Evolutionary conservation across 2,888 invertebrate genomes (phyloP), one percentile per base, ranked within the genome.

Genomic region (Microplitis deprimator): DNA sequence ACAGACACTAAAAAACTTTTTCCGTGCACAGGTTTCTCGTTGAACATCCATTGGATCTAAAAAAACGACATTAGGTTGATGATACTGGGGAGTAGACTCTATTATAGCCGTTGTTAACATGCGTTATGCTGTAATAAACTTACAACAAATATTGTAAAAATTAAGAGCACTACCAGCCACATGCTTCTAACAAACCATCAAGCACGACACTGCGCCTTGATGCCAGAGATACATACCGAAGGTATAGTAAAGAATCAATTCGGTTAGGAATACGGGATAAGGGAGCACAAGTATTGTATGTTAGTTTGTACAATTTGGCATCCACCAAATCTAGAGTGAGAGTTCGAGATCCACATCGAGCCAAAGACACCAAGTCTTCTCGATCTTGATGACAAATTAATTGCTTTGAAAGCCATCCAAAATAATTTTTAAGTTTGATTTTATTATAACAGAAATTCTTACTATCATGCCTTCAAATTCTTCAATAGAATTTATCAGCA

Each of bases 21-120:
- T 4, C 94, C 94, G 40, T 70, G 92, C 40, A 95, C 93, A 6
- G 94, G 93, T 83, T 93, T 92, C 74, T 94, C 94, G 86, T 95
- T 95, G 89, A 95, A 94, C 73, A 93, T 91, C 96, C 96, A 96
- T 81, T 93, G 90, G 65, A 93, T 91, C 93, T 93, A 85, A 17
- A 76, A 60, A 59, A 40, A 69, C 74, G 20, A n/a, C 64, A 68
- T 71, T 7, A 10, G 17, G 68, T 40, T n/a, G 20, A 50, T 76
- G 29, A 39, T 1, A 68, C 38, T 39, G 16, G 29, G 29, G 29
- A 29, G 29, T 20, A 29, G 29, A 29, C 29, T 29, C 29, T 29
- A 29, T 29, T 29, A 29, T 4, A 29, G 29, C 29, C 4, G 29
- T 29, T 29, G 29, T 29, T 29, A 29, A 29, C 29, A 29, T 29